phyloP scores from a whole-genome alignment of 2,888 invertebrate genomes.

The Hololepta plana region DNA sequence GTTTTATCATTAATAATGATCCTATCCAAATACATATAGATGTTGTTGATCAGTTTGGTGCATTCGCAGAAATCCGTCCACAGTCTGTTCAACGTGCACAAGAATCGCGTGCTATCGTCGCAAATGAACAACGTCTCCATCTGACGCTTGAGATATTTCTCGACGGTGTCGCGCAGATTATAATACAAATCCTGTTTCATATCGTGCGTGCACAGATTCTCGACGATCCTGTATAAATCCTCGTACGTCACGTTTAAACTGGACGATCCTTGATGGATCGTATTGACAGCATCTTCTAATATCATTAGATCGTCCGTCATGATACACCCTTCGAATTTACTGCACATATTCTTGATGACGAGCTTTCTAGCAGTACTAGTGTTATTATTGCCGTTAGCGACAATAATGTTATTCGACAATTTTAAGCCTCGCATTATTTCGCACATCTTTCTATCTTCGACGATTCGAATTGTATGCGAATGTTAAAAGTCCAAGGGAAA shows the following conservation, averaged over 20 bases:
- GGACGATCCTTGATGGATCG: slow-evolving; percentile 10
- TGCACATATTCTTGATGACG: too few species aligned
- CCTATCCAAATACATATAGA: slow-evolving; percentile 83
- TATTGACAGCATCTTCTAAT: slow-evolving; percentile 9
- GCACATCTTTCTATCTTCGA: too few species aligned
- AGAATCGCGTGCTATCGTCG: slow-evolving; percentile 40
- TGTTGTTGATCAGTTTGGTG: slow-evolving; percentile 93
- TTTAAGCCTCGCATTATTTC: too few species aligned
- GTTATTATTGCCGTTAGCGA: too few species aligned
- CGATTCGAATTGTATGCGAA: too few species aligned
- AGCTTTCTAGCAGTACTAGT: too few species aligned
- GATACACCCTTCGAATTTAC: too few species aligned
- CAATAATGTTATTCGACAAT: too few species aligned
- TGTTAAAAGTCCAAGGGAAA: too few species aligned
- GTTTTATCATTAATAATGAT: slow-evolving; percentile 88
- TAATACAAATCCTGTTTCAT: slow-evolving; percentile 76
- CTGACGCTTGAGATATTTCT: slow-evolving; percentile 68
- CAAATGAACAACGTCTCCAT: slow-evolving; percentile 48
- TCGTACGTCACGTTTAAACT: slow-evolving; percentile 50
- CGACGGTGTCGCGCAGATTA: slow-evolving; percentile 63
- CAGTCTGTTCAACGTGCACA: slow-evolving; percentile 74
- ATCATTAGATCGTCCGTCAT: too few species aligned
- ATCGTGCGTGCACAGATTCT: slow-evolving; percentile 90
- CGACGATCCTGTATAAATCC: slow-evolving; percentile 85
- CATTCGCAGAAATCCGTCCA: slow-evolving; percentile 90